Evolutionary conservation across 2,113 vertebrate species (phyloP).

Genomic region (Nycticebus coucang): DNA sequence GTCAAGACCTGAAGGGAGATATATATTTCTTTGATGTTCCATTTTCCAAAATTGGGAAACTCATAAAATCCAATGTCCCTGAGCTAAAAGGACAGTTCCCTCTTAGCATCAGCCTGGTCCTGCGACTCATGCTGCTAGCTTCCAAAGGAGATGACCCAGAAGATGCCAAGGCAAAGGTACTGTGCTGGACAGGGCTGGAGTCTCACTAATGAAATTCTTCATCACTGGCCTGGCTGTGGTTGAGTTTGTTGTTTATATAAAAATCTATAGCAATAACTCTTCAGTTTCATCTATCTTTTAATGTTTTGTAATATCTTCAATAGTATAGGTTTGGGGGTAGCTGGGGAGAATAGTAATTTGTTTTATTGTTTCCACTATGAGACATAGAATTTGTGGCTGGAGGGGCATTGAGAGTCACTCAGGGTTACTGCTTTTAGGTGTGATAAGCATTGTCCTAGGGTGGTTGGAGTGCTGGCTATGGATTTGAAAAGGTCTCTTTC

Average conservation of each 20-base stretch:
- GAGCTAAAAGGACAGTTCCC: constrained; percentile 85
- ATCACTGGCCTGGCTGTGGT: not conserved
- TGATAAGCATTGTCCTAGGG: no score
- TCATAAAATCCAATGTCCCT: constrained; percentile 86
- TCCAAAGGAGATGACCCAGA: constrained; percentile 80
- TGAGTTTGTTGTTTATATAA: not conserved
- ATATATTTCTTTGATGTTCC: constrained; percentile 86
- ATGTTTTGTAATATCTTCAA: not conserved
- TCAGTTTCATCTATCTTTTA: not conserved
- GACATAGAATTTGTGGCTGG: not conserved
- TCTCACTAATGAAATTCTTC: no score
- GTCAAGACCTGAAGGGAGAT: constrained; percentile 84
- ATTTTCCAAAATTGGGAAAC: constrained; percentile 82
- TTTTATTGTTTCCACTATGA: not conserved
- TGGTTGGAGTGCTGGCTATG: not conserved
- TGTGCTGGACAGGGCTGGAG: fast-evolving
- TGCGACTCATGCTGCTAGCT: constrained; percentile 84
- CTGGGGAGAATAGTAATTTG: not conserved
- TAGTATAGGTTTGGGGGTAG: not conserved
- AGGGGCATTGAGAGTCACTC: not conserved
- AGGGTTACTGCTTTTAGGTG: not conserved
- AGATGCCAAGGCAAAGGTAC: constrained; percentile 85
- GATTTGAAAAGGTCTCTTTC: not conserved
- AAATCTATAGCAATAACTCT: not conserved
- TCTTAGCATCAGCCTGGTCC: constrained; percentile 76